These are phyloP conservation scores for Diadegma fenestrale DNA, from an alignment of 2,888 invertebrate species.

Conservation along the genomic window DNA sequence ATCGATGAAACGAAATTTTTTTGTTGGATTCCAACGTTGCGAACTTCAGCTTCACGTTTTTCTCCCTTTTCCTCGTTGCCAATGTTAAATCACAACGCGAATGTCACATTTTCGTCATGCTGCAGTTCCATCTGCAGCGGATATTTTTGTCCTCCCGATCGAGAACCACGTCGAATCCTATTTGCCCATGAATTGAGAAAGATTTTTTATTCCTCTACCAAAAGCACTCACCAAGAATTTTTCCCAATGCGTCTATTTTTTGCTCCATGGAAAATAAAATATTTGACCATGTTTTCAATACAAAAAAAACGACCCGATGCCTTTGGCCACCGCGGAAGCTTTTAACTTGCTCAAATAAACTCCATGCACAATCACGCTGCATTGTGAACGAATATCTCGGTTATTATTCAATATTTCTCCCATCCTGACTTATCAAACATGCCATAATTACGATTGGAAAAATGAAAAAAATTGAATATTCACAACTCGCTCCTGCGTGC, in stretches of 20 bases:
- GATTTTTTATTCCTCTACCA: conserved; percentile 13
- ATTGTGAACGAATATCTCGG: background rate
- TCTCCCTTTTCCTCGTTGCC: background rate
- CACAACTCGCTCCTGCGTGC: background rate
- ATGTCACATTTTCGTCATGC: conserved; percentile 53
- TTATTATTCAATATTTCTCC: background rate
- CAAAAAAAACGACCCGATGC: background rate
- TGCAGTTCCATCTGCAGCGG: background rate
- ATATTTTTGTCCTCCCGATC: conserved; percentile 41
- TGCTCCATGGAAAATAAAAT: conserved; percentile 6
- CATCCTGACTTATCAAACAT: background rate
- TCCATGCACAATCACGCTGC: background rate
- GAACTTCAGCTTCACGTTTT: too few species aligned
- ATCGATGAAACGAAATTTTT: too few species aligned
- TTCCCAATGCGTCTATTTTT: background rate
- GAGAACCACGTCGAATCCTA: conserved; percentile 21
- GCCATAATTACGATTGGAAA: background rate
- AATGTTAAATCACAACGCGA: conserved; percentile 61
- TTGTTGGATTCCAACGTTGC: too few species aligned
- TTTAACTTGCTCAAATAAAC: background rate
- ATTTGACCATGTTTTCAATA: background rate
- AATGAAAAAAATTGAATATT: background rate
- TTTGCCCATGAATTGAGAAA: background rate
- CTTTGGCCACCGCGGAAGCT: background rate
- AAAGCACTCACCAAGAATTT: conserved; percentile 31